phyloP scores from a whole-genome alignment of 2,113 vertebrate species.

The Bombycilla garrulus region DNA sequence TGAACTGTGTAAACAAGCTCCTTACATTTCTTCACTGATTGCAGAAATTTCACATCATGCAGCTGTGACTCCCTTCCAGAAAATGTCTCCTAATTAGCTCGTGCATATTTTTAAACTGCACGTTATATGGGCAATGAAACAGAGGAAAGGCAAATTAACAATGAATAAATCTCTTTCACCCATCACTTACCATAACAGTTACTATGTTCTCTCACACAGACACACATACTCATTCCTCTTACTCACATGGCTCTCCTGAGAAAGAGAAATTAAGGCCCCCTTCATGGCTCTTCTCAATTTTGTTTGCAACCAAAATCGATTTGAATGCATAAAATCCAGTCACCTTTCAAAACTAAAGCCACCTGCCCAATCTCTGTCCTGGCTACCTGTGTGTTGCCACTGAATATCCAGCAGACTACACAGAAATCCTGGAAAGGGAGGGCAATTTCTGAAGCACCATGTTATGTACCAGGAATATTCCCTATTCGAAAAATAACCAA shows the following conservation, averaged over 20 bases:
- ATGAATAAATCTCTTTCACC: conserved; percentile 13
- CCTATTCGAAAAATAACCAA: neutral
- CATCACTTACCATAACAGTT: neutral
- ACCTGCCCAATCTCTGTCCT: neutral
- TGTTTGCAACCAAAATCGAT: neutral
- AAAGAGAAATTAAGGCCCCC: neutral
- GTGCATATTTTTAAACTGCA: neutral
- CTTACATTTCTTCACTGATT: neutral
- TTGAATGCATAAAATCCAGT: neutral
- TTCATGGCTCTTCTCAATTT: neutral
- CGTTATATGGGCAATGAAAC: neutral
- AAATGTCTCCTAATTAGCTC: conserved; percentile 25
- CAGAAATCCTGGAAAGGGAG: neutral
- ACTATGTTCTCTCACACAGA: neutral
- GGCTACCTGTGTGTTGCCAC: neutral
- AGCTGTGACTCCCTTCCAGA: conserved; percentile 2
- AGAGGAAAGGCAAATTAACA: conserved; percentile 28
- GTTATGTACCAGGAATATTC: neutral
- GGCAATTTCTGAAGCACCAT: neutral
- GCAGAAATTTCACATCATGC: neutral
- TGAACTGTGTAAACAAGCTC: conserved; percentile 15
- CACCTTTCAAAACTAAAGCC: neutral
- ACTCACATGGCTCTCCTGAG: neutral
- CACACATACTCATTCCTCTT: neutral
- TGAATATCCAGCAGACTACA: neutral